These are phyloP conservation scores for Tautogolabrus adspersus DNA, from an alignment of 2,113 vertebrate species.

Conservation along the genomic window DNA sequence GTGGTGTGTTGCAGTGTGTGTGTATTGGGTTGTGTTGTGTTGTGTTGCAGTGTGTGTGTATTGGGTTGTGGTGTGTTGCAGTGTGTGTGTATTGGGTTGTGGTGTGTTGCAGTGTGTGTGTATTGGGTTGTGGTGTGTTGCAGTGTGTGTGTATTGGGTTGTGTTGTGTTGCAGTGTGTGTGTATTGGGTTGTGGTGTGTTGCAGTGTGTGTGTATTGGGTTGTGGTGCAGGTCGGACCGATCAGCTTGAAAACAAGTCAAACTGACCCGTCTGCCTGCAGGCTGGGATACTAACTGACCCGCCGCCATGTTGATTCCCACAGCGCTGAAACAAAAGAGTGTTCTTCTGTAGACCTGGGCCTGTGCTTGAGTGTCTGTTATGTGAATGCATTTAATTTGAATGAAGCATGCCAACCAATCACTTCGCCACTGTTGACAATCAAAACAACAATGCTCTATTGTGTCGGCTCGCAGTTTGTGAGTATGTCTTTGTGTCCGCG, in stretches of 20 bases:
- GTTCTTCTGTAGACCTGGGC: slow-evolving; percentile 59
- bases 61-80: no score
- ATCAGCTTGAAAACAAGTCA: slow-evolving; percentile 26
- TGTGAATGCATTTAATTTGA: slow-evolving; percentile 61
- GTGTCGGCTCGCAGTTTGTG: slow-evolving; percentile 65
- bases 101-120: no score
- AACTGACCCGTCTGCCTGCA: not conserved
- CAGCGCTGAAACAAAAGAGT: slow-evolving; percentile 73
- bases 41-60: no score
- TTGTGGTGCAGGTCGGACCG: not conserved
- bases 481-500: slow-evolving; percentile 46
- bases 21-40: no score
- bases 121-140: no score
- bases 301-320: slow-evolving; percentile 77
- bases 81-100: no score
- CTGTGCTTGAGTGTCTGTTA: slow-evolving; percentile 45
- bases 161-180: no score
- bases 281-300: slow-evolving; percentile 27
- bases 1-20: no score
- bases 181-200: no score
- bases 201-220: no score
- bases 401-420: slow-evolving; percentile 68
- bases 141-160: no score
- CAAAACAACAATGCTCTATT: slow-evolving; percentile 81
- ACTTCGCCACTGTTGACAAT: slow-evolving; percentile 68